Conservation (phyloP, 1,140 invertebrate genomes). For the Parapsyche elsis region DNA sequence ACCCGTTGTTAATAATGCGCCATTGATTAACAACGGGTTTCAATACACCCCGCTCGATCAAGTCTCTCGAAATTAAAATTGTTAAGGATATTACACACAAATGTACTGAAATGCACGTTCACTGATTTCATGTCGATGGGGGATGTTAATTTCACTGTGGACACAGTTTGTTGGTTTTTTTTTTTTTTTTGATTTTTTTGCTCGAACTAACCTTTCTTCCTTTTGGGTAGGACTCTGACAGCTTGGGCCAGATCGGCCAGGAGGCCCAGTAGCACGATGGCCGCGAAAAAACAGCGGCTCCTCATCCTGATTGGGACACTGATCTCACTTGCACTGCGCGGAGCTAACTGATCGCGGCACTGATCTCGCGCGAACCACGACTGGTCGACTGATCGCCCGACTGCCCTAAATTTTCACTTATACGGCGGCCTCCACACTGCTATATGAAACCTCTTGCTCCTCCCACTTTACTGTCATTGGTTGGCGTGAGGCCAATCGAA, state of each 20-base stretch:
- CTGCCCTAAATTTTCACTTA: conserved; percentile 69
- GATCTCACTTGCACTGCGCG: not conserved
- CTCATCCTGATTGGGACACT: not conserved
- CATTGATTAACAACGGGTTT: too few relatives aligned
- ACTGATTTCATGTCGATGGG: too few relatives aligned
- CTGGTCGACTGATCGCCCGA: conserved; percentile 61
- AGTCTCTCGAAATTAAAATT: too few relatives aligned
- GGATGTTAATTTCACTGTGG: not conserved
- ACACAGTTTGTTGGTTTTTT: not conserved
- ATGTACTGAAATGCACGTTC: too few relatives aligned
- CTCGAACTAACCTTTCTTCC: conserved; percentile 65
- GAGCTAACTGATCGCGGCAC: conserved; percentile 40
- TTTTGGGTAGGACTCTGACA: conserved; percentile 66
- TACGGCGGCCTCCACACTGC: conserved; percentile 67
- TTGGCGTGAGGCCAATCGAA: conserved; percentile 61
- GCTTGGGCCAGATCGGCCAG: conserved; percentile 61
- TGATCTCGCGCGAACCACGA: conserved; percentile 43
- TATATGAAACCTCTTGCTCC: conserved; percentile 70
- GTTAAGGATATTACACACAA: too few relatives aligned
- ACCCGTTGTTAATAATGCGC: too few relatives aligned
- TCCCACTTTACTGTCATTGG: conserved; percentile 63
- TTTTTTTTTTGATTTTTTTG: not conserved
- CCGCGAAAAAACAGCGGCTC: conserved; percentile 65
- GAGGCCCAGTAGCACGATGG: conserved; percentile 61
- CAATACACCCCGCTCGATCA: too few relatives aligned